Percentiles rank a stretch among this genome's conserved stretches.
Evolutionary conservation across 2,797 vertebrate genomes (phyloP).

Genomic region (Bufotes viridis): DNA sequence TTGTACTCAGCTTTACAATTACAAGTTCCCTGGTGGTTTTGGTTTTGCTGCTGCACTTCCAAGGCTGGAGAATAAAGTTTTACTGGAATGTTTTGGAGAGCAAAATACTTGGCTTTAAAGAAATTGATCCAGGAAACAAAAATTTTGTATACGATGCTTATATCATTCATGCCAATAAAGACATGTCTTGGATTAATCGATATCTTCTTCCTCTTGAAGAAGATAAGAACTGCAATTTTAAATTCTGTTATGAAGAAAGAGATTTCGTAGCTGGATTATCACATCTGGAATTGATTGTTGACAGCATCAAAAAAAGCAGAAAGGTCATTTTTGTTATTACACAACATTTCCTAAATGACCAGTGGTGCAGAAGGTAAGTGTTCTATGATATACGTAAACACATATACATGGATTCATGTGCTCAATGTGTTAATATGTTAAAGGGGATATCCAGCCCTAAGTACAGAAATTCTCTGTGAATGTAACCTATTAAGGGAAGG

Average conservation of each 20-base stretch:
- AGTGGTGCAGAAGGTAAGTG: conserved; percentile 79
- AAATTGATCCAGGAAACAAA: conserved; percentile 74
- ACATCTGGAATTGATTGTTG: conserved; percentile 81
- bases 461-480: no score
- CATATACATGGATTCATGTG: no score
- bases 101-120: conserved; percentile 84
- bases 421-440: no score
- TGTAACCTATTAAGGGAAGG: no score
- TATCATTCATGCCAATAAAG: conserved; percentile 82
- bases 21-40: conserved; percentile 72
- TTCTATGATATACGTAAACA: not conserved
- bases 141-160: conserved; percentile 86
- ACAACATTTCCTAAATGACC: conserved; percentile 85
- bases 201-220: conserved; percentile 83
- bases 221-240: conserved; percentile 67
- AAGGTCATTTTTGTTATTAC: conserved; percentile 93
- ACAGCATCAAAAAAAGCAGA: conserved; percentile 84
- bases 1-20: conserved; percentile 74
- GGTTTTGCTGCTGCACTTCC: conserved; percentile 81
- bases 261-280: conserved; percentile 83
- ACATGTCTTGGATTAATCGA: conserved; percentile 84
- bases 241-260: conserved; percentile 87
- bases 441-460: no score
- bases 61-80: conserved; percentile 93
- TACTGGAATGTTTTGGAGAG: conserved; percentile 87